Base-by-base conservation (phyloP, 2,113 vertebrate species). In the Passer montanus region DNA sequence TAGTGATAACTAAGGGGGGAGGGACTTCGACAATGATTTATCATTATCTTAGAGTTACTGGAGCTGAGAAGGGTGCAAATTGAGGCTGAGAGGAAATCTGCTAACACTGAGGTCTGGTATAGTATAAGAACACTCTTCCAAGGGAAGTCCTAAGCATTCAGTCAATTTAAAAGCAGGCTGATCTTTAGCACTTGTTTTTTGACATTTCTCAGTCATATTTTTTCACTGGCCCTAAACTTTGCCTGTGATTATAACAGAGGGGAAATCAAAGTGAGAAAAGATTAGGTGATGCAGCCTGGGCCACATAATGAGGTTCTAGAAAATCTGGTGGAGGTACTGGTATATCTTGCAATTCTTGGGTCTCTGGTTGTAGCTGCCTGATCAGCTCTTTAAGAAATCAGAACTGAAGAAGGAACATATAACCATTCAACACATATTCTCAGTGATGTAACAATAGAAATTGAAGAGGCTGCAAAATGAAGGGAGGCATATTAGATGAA, bases 61-160 rank as follows among this genome's bases (percentile, higher is more conserved):
- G 46, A 85, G 55, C 58, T 67, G 23, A 92, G 28, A 89, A 67
- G 82, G 33, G 33, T 90, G 19, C 44, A 78, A 60, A 80, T 84
- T 74, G 64, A 80, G 67, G 67, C 50, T 69, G 37, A 84, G 69
- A 87, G 43, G 80, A 84, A 87, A 84, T 89, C 43, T 89, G 73
- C 80, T 92, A 92, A 92, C 95, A 94, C 83, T 97, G 96, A 96
- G 93, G 95, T 96, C 93, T 87, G n/a, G 49, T 90, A 79, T 31
- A 84, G 46, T 44, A 78, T 26, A 92, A 95, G 95, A 96, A 96
- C 92, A 92, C 27, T 97, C 96, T 96, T 87, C 94, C 95, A 96
- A 96, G 93, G 93, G 93, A 94, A 93, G 93, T 81, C 43, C 64
- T 62, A 76, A 0, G 1, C 0, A 2, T 55, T 70, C 56, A 70